Base-by-base conservation (phyloP, 1,140 invertebrate species). In the Diprion similis region DNA sequence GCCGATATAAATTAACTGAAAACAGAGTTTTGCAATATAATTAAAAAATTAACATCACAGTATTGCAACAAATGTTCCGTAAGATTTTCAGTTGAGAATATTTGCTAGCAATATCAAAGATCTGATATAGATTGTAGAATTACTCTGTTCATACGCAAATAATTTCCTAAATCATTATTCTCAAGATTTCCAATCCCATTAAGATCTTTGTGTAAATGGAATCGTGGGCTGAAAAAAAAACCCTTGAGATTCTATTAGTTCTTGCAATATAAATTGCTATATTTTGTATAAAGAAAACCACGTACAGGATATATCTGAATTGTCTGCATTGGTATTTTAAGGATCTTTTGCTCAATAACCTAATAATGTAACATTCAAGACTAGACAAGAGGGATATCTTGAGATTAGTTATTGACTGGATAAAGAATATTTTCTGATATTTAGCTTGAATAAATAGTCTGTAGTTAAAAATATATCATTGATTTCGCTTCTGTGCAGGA, bases 351-450 rank as follows among this genome's bases (percentile, higher is more conserved):
- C 24, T 37, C 24, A 37, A 37, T 37, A 37, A 37, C 24, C n/a
- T 59, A 59, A 59, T 59, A 59, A 59, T 59, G 51, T 59, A 13
- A 59, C 51, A 59, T 59, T 59, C n/a, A 59, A 59, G 51, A 59
- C 51, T 59, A 59, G 51, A 59, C 51, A 59, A n/a, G 51, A 13
- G 8, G 51, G 51, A 59, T 8, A 59, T 1, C n/a, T 59, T 59
- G 11, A 8, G n/a, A 11, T 11, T 59, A 13, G n/a, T 59, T 59
- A 59, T 59, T 59, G 51, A 59, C 51, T 59, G 8, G 51, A 59
- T 13, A 13, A 11, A 1, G 8, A 8, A n/a, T 37, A 3, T 37
- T 37, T 37, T n/a, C 51, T n/a, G n/a, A 59, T 59, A 59, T 59
- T 59, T 11, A 59, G 8, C 51, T 13, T 59, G 6, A 37, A 37